Percentiles rank a stretch among this genome's conserved stretches.
Evolutionary conservation across 1,140 invertebrate genomes (phyloP).

Genomic region (Rhynchophorus ferrugineus): DNA sequence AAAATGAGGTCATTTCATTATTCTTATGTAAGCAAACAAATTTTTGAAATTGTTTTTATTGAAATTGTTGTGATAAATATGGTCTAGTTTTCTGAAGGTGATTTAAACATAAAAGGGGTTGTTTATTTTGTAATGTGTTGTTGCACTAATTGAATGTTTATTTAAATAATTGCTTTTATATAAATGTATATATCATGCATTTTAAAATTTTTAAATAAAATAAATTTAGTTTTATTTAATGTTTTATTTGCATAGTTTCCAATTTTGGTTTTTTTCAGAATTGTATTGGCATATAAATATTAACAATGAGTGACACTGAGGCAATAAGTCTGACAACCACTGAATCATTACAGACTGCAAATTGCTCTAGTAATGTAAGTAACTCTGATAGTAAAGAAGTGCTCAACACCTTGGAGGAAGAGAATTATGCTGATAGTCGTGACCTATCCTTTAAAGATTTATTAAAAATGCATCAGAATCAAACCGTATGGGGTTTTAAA

Average conservation of each 20-base stretch:
- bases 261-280: no score
- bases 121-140: background rate
- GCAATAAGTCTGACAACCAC: no score
- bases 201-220: no score
- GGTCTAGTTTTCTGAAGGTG: background rate
- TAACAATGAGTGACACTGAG: no score
- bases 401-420: constrained; percentile 19
- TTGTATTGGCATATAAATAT: no score
- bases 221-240: no score
- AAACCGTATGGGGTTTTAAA: constrained; percentile 32
- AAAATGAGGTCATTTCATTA: constrained; percentile 17
- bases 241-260: no score
- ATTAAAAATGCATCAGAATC: constrained; percentile 30
- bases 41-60: constrained; percentile 8
- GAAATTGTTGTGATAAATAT: background rate
- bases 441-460: constrained; percentile 29
- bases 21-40: constrained; percentile 12
- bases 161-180: no score
- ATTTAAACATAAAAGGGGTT: no score
- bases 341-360: no score
- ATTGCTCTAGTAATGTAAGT: no score
- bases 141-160: background rate
- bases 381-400: constrained; percentile 17
- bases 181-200: no score
- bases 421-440: constrained; percentile 26